Conservation (phyloP, 2,888 invertebrate species). For the Drosophila algonquin region DNA sequence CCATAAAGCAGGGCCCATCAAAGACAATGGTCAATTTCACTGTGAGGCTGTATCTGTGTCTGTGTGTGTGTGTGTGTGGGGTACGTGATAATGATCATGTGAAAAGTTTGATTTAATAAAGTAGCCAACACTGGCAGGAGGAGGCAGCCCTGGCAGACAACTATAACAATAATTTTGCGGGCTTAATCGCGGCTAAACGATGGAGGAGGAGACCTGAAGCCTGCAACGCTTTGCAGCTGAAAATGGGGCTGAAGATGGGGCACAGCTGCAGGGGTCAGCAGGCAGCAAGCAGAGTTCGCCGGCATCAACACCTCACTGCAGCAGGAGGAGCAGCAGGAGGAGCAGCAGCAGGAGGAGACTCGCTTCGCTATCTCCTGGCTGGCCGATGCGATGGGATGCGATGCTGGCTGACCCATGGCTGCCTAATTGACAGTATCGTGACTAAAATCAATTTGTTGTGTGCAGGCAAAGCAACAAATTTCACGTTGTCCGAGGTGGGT, state of each 20-base stretch:
- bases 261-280: conserved; percentile 53
- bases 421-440: conserved; percentile 83
- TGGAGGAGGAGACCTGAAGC: conserved; percentile 28
- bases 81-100: conserved; percentile 80
- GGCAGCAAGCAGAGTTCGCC: conserved; percentile 65
- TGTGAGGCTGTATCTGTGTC: conserved; percentile 36
- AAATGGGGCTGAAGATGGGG: conserved; percentile 3
- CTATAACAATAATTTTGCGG: conserved; percentile 78
- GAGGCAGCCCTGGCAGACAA: conserved; percentile 59
- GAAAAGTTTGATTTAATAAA: conserved; percentile 81
- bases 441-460: conserved; percentile 83
- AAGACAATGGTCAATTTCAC: conserved; percentile 48
- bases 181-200: conserved; percentile 77
- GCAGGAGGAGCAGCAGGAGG: too few relatives aligned
- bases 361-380: conserved; percentile 25
- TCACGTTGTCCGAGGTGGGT: conserved; percentile 62
- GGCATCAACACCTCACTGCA: conserved; percentile 68
- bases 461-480: conserved; percentile 75
- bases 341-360: conserved; percentile 4
- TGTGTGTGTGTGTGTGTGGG: conserved; percentile 36
- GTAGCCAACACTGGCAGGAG: conserved; percentile 61
- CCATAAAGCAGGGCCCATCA: conserved; percentile 50
- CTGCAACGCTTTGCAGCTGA: neutral
- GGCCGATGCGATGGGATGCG: conserved; percentile 28
- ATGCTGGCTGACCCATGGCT: conserved; percentile 81